Conservation (phyloP, 2,888 invertebrate genomes). For the Metallyticus violacea region DNA sequence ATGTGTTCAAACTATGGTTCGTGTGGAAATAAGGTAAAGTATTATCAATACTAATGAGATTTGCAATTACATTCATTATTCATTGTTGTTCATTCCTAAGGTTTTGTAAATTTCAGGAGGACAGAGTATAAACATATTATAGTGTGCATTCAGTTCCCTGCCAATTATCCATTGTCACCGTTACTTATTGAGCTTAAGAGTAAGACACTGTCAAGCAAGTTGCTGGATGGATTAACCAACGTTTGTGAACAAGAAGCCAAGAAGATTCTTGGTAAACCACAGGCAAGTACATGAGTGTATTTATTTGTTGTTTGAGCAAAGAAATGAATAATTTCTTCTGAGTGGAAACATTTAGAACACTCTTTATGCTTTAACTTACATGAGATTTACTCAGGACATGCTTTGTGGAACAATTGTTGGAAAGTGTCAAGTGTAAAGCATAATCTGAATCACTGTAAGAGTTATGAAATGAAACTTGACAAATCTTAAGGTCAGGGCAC, state of each 20-base stretch:
- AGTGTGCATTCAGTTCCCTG: conserved; percentile 64
- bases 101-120: conserved; percentile 46
- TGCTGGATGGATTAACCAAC: conserved; percentile 59
- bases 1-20: conserved; percentile 62
- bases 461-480: too few relatives aligned
- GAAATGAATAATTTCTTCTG: too few relatives aligned
- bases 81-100: neutral
- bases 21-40: conserved; percentile 59
- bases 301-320: too few relatives aligned
- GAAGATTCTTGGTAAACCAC: conserved; percentile 57
- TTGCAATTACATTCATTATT: neutral
- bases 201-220: conserved; percentile 61
- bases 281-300: conserved; percentile 48
- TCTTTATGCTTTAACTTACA: too few relatives aligned
- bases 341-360: too few relatives aligned
- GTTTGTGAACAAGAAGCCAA: conserved; percentile 61
- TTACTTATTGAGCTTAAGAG: conserved; percentile 68
- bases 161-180: conserved; percentile 57
- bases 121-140: conserved; percentile 61
- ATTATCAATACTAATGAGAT: neutral
- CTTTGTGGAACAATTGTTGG: too few relatives aligned
- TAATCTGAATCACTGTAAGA: too few relatives aligned
- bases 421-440: too few relatives aligned
- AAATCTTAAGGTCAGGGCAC: too few relatives aligned
- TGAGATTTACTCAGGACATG: too few relatives aligned